phyloP scores from a whole-genome alignment of 2,888 invertebrate species.

The Sycophila texana region DNA sequence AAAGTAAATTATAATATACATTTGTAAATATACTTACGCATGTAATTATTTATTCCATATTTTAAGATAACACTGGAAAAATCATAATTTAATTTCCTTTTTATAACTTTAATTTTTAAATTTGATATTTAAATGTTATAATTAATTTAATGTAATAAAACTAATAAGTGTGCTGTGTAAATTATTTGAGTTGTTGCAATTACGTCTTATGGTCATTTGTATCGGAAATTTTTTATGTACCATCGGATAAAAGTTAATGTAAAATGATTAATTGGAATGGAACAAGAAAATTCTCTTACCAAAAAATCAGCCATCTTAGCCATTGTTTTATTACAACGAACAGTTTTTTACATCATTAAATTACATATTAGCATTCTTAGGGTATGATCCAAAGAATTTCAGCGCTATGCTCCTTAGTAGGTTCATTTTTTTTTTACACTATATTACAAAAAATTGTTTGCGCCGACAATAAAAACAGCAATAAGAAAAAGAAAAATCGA shows the following conservation, averaged over 20 bases:
- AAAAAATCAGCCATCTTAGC: slow-evolving; percentile 59
- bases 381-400: slow-evolving; percentile 70
- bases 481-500: slow-evolving; percentile 49
- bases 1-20: slow-evolving; percentile 57
- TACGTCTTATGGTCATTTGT: background rate
- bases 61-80: slow-evolving; percentile 33
- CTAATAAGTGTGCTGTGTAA: slow-evolving; percentile 25
- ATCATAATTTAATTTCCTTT: slow-evolving; percentile 33
- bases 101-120: slow-evolving; percentile 22
- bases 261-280: slow-evolving; percentile 25
- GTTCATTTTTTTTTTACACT: slow-evolving; percentile 55
- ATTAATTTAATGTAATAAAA: slow-evolving; percentile 39
- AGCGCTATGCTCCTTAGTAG: slow-evolving; percentile 51
- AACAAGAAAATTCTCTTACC: slow-evolving; percentile 49
- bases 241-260: slow-evolving; percentile 15
- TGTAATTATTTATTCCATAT: slow-evolving; percentile 54
- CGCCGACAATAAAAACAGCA: slow-evolving; percentile 41
- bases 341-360: slow-evolving; percentile 55
- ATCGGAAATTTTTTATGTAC: slow-evolving; percentile 15
- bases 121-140: slow-evolving; percentile 15
- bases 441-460: slow-evolving; percentile 48
- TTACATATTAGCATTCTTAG: slow-evolving; percentile 57
- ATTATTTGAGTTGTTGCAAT: slow-evolving; percentile 25
- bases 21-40: slow-evolving; percentile 55
- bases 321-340: slow-evolving; percentile 56